Conservation (phyloP, 2,888 invertebrate species). For the Eilema caniola region DNA sequence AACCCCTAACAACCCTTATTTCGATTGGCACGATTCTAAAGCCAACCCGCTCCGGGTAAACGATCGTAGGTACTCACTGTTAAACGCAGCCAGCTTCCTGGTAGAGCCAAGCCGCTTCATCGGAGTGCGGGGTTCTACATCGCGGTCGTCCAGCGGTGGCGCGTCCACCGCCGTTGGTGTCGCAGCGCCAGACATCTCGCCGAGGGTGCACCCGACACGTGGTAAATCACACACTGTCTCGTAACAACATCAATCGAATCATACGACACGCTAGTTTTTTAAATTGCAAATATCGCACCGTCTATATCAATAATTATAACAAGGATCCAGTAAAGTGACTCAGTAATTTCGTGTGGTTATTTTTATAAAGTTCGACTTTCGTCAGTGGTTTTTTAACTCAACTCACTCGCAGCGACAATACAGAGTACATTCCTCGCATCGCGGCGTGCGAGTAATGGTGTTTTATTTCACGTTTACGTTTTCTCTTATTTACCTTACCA, state of each 20-base stretch:
- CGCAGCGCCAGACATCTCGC: conserved; percentile 78
- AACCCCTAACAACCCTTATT: too few species aligned
- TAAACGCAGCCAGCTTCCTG: conserved; percentile 92
- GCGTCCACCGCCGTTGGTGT: conserved; percentile 96
- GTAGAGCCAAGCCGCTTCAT: conserved; percentile 94
- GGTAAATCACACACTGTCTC: conserved; percentile 24
- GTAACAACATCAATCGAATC: conserved; percentile 35
- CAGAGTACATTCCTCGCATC: too few species aligned
- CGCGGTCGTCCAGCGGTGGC: conserved; percentile 92
- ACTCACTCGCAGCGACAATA: background rate
- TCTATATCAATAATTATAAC: conserved; percentile 5
- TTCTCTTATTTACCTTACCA: too few species aligned
- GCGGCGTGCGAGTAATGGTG: too few species aligned
- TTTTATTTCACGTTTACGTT: too few species aligned
- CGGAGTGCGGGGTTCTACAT: conserved; percentile 92
- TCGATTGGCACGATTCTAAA: too few species aligned
- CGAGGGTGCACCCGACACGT: conserved; percentile 14
- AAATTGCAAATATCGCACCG: background rate
- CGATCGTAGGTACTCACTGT: conserved; percentile 88
- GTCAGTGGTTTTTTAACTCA: conserved; percentile 1
- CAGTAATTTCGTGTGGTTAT: conserved; percentile 20
- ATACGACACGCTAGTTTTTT: background rate
- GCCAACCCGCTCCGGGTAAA: background rate
- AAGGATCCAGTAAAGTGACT: conserved; percentile 11
- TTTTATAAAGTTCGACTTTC: conserved; percentile 14